phyloP scores from a whole-genome alignment of 2,888 invertebrate species.

The Lagria hirta region DNA sequence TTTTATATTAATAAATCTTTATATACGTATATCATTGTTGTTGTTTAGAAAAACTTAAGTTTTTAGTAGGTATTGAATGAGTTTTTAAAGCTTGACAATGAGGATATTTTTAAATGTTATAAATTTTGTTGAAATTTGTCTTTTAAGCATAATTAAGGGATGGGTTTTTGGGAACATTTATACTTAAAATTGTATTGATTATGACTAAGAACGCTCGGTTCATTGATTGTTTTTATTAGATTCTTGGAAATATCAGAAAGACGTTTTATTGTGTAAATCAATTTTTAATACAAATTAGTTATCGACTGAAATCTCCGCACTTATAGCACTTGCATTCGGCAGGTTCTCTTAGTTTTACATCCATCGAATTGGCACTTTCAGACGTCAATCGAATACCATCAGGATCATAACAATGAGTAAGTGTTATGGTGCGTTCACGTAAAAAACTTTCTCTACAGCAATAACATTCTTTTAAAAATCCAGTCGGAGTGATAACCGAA shows the following conservation, averaged over 20 bases:
- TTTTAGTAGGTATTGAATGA: too few species aligned
- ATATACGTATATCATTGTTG: too few species aligned
- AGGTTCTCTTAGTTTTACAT: conserved; percentile 81
- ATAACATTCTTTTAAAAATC: conserved; percentile 85
- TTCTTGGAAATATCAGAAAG: conserved; percentile 9
- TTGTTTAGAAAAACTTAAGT: too few species aligned
- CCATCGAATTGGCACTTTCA: conserved; percentile 72
- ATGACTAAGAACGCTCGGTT: background rate
- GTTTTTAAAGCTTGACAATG: too few species aligned
- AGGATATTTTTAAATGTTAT: too few species aligned
- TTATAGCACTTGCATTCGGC: conserved; percentile 88
- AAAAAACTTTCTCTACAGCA: conserved; percentile 89
- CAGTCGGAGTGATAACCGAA: conserved; percentile 83
- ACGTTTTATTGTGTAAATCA: conserved; percentile 12
- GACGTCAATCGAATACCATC: conserved; percentile 77
- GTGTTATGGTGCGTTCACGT: conserved; percentile 74
- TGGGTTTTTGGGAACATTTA: background rate
- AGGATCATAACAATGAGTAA: conserved; percentile 85
- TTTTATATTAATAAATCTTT: too few species aligned
- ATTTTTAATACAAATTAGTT: conserved; percentile 40
- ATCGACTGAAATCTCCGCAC: conserved; percentile 82
- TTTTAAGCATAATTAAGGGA: too few species aligned
- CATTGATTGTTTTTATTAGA: conserved; percentile 12
- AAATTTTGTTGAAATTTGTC: too few species aligned
- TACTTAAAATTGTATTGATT: too few species aligned